Conservation (phyloP, 2,797 vertebrate genomes). For the Enteromius argenteus region DNA sequence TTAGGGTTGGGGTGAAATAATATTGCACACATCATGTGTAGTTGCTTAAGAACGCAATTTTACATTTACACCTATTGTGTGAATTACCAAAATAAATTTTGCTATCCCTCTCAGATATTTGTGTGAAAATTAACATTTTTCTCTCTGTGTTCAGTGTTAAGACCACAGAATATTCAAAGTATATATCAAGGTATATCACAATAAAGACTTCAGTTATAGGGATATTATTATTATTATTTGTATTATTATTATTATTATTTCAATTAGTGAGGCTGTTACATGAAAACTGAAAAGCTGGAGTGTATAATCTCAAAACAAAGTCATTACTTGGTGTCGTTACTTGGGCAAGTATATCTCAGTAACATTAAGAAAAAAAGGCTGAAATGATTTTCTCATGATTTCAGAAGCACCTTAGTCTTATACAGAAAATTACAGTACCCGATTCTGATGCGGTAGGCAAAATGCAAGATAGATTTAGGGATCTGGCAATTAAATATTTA, state of each 20-base stretch:
- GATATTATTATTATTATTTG: not conserved
- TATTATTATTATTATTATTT: not conserved
- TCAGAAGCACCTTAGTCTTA: not conserved
- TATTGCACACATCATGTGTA: not conserved
- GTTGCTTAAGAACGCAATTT: not conserved
- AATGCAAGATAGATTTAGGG: not conserved
- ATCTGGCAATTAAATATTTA: constrained; percentile 24
- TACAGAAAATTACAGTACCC: not conserved
- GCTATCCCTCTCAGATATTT: too few species aligned
- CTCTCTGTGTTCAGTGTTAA: not conserved
- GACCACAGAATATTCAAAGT: not conserved
- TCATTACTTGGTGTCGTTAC: not conserved
- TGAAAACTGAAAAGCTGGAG: not conserved
- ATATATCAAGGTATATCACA: not conserved
- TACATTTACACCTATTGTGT: not conserved
- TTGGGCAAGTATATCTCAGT: not conserved
- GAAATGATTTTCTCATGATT: not conserved
- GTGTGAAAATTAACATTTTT: not conserved
- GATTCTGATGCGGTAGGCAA: constrained; percentile 17
- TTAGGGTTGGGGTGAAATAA: not conserved
- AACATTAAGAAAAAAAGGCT: not conserved
- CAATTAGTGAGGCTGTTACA: not conserved
- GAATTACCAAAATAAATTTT: not conserved
- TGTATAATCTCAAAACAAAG: not conserved
- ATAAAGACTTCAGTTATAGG: not conserved